Evolutionary conservation across 2,888 invertebrate genomes (phyloP), one percentile per base, ranked within the genome.

Genomic region (Branchellion lobata): DNA sequence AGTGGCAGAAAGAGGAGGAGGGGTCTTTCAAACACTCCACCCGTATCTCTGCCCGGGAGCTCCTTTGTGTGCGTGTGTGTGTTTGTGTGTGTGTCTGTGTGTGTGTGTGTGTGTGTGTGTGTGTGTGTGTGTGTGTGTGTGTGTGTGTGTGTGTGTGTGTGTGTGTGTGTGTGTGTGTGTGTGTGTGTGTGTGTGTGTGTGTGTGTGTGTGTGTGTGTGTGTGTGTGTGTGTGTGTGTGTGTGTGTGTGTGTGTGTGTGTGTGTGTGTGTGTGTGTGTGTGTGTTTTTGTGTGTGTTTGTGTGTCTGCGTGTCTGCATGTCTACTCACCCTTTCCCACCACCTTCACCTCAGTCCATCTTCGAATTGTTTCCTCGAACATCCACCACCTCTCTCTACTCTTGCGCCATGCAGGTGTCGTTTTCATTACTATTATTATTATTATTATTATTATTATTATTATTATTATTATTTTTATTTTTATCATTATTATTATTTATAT

Each of bases 11-110:
- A 84, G 92, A 92, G 84, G 91, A 91, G 84, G 90, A 91, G 81
- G 90, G 90, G 65, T 90, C 90, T 0, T 90, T 89, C 81, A 90
- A 90, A 31, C 90, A 91, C 82, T 91, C 91, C 27, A 91, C 92
- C 69, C 88, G 92, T 79, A 90, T 91, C 81, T 91, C 91, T 0
- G 91, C 91, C 0, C 90, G 91, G 79, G 91, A 91, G 86, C 88
- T 92, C 53, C 85, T 92, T 14, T 85, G 88, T 85, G 91, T 91
- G 86, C 85, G 86, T 68, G n/a, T 53, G 33, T 71, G 69, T 68
- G 34, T 69, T 21, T 51, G 31, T n/a, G 5, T 33, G 47, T 29
- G 31, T 0, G 29, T 47, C n/a, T 31, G 14, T 69, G 69, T 69
- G 18, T 69, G 29, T 69, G 51, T 65, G 34, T 68, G 40, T 36